A percentile compares a stretch with the other conserved stretches of the same genome.
Conservation (phyloP, 2,113 vertebrate species). For the Atrichornis clamosus region DNA sequence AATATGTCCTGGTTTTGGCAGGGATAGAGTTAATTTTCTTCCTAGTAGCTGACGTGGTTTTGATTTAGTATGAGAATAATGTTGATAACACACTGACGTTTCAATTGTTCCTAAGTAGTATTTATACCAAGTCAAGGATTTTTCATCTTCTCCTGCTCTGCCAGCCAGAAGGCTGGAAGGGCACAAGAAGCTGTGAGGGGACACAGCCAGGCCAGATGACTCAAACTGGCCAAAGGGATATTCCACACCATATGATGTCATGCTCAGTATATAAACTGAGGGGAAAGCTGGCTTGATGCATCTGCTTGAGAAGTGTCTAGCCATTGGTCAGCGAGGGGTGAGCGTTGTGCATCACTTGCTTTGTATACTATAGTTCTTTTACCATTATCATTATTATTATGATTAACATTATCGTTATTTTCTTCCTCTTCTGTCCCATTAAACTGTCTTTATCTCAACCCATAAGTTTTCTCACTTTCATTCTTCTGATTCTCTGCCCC, state of each 20-base stretch:
- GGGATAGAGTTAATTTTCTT: not conserved
- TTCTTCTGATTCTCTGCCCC: not conserved
- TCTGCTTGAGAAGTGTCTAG: not conserved
- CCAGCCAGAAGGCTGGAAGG: not conserved
- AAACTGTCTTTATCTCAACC: not conserved
- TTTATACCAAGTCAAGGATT: not conserved
- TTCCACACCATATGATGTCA: not conserved
- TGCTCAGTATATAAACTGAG: not conserved
- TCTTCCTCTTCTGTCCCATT: not conserved
- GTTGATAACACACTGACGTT: not conserved
- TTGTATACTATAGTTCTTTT: not conserved
- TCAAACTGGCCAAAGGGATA: not conserved
- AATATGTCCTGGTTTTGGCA: not conserved
- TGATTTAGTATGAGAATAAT: not conserved
- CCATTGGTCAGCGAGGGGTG: not conserved
- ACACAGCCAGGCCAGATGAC: not conserved
- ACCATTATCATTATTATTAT: not conserved
- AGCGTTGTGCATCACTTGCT: not conserved
- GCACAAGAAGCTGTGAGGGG: not conserved
- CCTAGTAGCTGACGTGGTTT: not conserved
- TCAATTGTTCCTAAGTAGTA: not conserved
- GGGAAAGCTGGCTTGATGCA: not conserved
- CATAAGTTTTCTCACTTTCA: not conserved
- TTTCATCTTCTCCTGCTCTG: not conserved
- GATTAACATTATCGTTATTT: not conserved